Evolutionary conservation across 2,888 invertebrate species (phyloP).

Genomic region (Apotomis turbidana): DNA sequence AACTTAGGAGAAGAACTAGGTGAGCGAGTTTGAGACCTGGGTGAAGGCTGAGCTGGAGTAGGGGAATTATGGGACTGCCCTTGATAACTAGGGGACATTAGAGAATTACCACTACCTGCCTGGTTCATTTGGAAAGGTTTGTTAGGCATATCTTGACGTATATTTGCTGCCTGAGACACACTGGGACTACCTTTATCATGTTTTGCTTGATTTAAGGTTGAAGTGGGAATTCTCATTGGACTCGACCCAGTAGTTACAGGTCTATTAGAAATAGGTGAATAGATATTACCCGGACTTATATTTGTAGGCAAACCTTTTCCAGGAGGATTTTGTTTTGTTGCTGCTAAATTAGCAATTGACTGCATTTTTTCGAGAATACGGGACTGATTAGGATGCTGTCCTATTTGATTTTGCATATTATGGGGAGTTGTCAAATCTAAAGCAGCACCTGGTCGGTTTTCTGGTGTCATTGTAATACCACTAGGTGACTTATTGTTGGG

Average conservation of each 20-base stretch:
- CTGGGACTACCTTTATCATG: slow-evolving; percentile 62
- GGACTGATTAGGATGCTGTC: slow-evolving; percentile 65
- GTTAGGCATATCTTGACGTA: slow-evolving; percentile 61
- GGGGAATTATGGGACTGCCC: slow-evolving; percentile 60
- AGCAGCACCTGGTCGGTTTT: slow-evolving; percentile 72
- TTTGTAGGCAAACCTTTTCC: slow-evolving; percentile 62
- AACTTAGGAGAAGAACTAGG: slow-evolving; percentile 81
- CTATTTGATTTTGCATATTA: slow-evolving; percentile 70
- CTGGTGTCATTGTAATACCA: slow-evolving; percentile 49
- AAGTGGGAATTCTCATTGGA: slow-evolving; percentile 68
- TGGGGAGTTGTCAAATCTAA: slow-evolving; percentile 79
- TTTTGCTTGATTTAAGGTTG: slow-evolving; percentile 66
- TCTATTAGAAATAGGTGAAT: slow-evolving; percentile 63
- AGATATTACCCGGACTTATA: slow-evolving; percentile 65
- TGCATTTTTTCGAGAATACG: slow-evolving; percentile 81
- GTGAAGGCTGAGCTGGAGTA: slow-evolving; percentile 66
- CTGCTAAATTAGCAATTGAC: slow-evolving; percentile 79
- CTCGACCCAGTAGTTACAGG: slow-evolving; percentile 57
- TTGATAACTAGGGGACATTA: slow-evolving; percentile 62
- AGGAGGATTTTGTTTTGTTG: slow-evolving; percentile 76
- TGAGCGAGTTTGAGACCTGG: slow-evolving; percentile 77
- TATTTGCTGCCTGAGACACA: slow-evolving; percentile 54
- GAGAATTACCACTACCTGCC: slow-evolving; percentile 54
- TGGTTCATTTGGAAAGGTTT: slow-evolving; percentile 63
- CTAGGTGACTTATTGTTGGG: slow-evolving; percentile 57